Conservation (phyloP, 1,140 invertebrate species). For the Pseudomyrmex cubaensis region DNA sequence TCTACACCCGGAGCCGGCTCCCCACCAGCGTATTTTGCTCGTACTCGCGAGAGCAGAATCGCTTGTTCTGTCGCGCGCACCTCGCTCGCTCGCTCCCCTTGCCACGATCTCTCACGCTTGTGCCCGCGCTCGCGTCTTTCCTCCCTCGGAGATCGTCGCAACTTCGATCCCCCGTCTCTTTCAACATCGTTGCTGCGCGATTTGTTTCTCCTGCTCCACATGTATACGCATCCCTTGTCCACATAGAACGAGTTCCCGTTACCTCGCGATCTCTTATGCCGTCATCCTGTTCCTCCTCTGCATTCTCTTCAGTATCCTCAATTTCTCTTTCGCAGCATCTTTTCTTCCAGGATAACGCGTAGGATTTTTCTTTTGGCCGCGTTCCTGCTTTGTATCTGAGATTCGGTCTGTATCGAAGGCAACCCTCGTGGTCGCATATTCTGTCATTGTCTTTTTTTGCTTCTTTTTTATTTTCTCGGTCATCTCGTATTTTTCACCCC, state of each 20-base stretch:
- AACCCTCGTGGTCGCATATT: not conserved
- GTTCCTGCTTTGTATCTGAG: not conserved
- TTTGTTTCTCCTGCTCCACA: not conserved
- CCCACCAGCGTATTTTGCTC: constrained; percentile 16
- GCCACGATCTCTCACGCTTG: constrained; percentile 67
- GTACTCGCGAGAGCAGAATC: too few species aligned
- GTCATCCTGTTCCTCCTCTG: constrained; percentile 10
- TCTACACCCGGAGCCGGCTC: constrained; percentile 43
- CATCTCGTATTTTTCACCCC: not conserved
- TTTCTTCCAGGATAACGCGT: constrained; percentile 30
- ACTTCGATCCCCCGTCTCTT: not conserved
- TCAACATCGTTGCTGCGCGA: not conserved
- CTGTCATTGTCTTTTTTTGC: not conserved
- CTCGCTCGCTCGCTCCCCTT: constrained; percentile 27
- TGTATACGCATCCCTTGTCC: constrained; percentile 20
- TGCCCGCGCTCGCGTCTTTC: constrained; percentile 45
- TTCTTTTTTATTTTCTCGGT: not conserved
- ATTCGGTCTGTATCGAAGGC: not conserved
- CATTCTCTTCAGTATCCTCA: constrained; percentile 39
- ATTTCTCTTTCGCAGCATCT: constrained; percentile 14
- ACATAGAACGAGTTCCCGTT: not conserved
- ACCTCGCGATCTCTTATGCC: constrained; percentile 48
- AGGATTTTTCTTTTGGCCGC: constrained; percentile 6
- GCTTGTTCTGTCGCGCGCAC: not conserved
- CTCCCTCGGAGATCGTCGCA: constrained; percentile 21